phyloP scores from a whole-genome alignment of 2,113 vertebrate species.

The Hydropotes inermis region DNA sequence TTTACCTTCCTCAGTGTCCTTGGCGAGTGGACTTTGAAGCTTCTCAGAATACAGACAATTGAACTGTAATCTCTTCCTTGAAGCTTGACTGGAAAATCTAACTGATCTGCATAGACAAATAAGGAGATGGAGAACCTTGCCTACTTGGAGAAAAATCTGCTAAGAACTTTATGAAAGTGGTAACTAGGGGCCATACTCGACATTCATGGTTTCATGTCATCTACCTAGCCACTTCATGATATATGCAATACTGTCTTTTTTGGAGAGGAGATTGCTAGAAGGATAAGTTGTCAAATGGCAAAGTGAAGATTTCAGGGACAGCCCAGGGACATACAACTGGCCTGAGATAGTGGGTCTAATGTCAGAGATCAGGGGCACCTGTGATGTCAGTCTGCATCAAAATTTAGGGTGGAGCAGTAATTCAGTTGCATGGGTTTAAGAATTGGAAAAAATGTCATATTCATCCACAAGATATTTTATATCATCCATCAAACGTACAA shows the following conservation, averaged over 20 bases:
- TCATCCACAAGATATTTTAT: too few relatives aligned
- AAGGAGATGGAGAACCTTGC: not conserved
- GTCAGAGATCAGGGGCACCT: not conserved
- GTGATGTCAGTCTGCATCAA: not conserved
- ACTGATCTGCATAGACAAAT: not conserved
- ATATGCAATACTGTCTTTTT: not conserved
- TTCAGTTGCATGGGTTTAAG: not conserved
- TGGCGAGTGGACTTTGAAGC: not conserved
- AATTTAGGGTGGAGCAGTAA: not conserved
- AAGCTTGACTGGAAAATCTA: not conserved
- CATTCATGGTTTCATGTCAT: rapidly evolving
- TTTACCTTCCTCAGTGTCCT: not conserved
- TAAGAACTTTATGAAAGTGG: not conserved
- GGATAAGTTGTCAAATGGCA: not conserved
- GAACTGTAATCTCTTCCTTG: not conserved
- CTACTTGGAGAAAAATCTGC: not conserved
- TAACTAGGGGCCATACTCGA: not conserved
- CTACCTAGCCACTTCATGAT: not conserved
- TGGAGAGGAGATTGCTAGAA: not conserved
- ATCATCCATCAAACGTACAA: too few relatives aligned
- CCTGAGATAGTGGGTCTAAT: not conserved
- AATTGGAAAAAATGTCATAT: too few relatives aligned
- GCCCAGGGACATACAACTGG: not conserved
- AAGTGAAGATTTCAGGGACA: not conserved
- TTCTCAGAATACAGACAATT: not conserved